These are phyloP conservation scores for Cephus cinctus DNA, from an alignment of 1,140 invertebrate species.

Conservation along the genomic window DNA sequence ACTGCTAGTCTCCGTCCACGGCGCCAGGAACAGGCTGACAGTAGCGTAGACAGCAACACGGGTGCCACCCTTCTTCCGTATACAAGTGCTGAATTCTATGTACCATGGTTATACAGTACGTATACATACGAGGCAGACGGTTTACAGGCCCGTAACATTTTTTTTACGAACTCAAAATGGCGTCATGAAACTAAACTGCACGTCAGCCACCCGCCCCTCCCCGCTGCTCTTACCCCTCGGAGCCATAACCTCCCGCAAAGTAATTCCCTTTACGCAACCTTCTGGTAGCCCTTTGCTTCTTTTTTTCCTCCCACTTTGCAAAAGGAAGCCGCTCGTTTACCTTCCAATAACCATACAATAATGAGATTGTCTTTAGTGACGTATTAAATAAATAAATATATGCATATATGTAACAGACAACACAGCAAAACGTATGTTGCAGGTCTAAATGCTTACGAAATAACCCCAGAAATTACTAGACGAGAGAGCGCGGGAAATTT, in stretches of 20 bases:
- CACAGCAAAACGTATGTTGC: not conserved
- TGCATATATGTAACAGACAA: no score
- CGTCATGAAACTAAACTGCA: conserved; percentile 1
- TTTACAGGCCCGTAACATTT: not conserved
- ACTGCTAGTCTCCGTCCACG: no score
- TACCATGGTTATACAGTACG: no score
- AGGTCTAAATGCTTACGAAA: not conserved
- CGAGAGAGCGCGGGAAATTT: not conserved
- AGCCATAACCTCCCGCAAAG: not conserved
- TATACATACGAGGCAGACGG: no score
- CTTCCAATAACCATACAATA: no score
- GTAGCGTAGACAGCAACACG: no score
- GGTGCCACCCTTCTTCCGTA: no score
- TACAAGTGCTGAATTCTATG: no score
- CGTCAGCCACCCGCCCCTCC: not conserved
- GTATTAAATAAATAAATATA: not conserved
- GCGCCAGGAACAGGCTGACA: no score
- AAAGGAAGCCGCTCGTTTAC: no score
- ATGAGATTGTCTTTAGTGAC: not conserved
- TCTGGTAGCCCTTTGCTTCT: no score
- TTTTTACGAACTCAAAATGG: conserved; percentile 5
- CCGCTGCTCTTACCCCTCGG: not conserved
- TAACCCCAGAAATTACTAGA: not conserved
- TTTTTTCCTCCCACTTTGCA: not conserved
- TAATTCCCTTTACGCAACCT: no score